Base-by-base conservation (phyloP, 2,113 vertebrate species). In the Bungarus multicinctus region DNA sequence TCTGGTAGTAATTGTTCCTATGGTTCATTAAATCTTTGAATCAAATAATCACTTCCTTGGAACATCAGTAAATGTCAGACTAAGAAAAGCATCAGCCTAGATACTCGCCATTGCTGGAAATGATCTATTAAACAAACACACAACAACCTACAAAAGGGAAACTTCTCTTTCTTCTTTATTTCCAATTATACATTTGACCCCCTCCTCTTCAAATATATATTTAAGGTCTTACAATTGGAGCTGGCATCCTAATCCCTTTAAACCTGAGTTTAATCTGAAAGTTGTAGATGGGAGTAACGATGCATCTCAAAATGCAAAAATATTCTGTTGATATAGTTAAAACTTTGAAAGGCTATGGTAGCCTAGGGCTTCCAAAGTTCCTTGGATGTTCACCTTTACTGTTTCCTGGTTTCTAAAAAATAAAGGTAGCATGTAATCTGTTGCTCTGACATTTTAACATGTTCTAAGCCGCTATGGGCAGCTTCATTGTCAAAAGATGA, bases 181-280 rank as follows among this genome's bases (percentile, higher is more conserved):
- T 91, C 89, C 91, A 87, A 2, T 0, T 25, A 60, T 12, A 91
- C 0, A 89, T 74, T 88, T 69, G 30, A 69, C 85, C 2, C 57
- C 94, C 2, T 8, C 3, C 74, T 25, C 87, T 92, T 47, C 69
- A 89, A 85, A 89, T 64, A 69, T 2, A 9, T 23, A 89, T 53
- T 34, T 90, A 94, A 12, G 58, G n/a, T 91, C 93, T 94, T 92
- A 30, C 92, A 89, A 2, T 43, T 91, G 90, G 85, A 58, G 91
- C 69, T 69, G 85, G 94, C 64, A 30, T 39, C 64, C 91, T 93
- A 95, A 96, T 96, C 91, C 93, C 90, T 93, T 90, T 81, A 93
- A 91, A 20, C 92, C 91, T 90, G 43, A 90, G 92, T 92, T 96
- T 96, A 96, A 95, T 94, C 93, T 57, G 5, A 2, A 90, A 89